Evolutionary conservation across 2,797 vertebrate species (phyloP).

Genomic region (Gymnoscopelus microlampas): DNA sequence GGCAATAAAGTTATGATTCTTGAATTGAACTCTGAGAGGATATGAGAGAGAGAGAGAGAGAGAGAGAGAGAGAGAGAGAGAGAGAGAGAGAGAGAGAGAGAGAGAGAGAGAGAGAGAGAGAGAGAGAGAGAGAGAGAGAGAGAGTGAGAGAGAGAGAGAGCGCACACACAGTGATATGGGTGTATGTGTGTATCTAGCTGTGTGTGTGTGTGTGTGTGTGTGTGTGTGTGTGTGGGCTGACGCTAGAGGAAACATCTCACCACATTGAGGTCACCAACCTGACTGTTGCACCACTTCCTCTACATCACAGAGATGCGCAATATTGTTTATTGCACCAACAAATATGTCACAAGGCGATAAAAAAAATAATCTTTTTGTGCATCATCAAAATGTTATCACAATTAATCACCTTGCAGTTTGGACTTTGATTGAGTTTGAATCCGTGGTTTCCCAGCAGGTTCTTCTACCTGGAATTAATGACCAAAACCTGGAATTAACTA

Average conservation of each 20-base stretch:
- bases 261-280: neutral
- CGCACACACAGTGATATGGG: slow-evolving; percentile 2
- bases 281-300: neutral
- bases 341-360: neutral
- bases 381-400: neutral
- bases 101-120: neutral
- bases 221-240: neutral
- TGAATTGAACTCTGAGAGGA: neutral
- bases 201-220: neutral
- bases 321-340: slow-evolving; percentile 17
- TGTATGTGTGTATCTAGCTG: neutral
- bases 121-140: neutral
- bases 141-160: neutral
- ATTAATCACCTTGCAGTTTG: slow-evolving; percentile 5
- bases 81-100: neutral
- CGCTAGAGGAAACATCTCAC: neutral
- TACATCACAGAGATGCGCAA: neutral
- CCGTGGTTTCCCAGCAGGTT: too few relatives aligned
- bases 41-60: neutral
- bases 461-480: too few relatives aligned
- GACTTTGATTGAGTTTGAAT: neutral
- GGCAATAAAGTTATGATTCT: too few relatives aligned
- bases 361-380: neutral
- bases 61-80: neutral
- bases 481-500: too few relatives aligned